Evolutionary conservation across 1,140 invertebrate species (phyloP).

Genomic region (Homarus americanus): DNA sequence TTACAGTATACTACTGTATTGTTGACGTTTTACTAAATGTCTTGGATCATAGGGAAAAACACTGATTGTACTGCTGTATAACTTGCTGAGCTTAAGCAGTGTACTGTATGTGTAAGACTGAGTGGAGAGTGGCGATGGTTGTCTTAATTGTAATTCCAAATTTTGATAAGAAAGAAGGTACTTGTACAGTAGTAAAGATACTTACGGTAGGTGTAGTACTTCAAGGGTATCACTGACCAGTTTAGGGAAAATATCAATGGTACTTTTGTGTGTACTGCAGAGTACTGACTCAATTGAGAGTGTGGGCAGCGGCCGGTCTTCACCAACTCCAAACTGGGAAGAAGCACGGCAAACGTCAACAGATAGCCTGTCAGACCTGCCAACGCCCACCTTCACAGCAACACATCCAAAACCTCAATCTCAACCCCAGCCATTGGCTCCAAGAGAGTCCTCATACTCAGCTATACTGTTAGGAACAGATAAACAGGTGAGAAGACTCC

Average conservation of each 20-base stretch:
- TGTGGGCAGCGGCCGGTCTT: conserved; percentile 33
- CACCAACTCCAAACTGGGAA: conserved; percentile 48
- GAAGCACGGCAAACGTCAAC: conserved; percentile 30
- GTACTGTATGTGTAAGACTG: too few species aligned
- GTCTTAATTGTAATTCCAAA: too few species aligned
- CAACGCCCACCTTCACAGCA: background rate
- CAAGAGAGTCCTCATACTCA: conserved; percentile 64
- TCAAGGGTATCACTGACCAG: too few species aligned
- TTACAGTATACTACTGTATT: too few species aligned
- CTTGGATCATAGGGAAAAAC: too few species aligned
- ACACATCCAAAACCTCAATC: conserved; percentile 27
- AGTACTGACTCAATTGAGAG: conserved; percentile 36
- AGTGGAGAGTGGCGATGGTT: too few species aligned
- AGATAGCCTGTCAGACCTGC: background rate
- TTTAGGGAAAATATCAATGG: background rate
- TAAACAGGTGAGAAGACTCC: conserved; percentile 44
- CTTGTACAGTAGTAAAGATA: too few species aligned
- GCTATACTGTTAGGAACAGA: conserved; percentile 65
- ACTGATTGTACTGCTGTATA: too few species aligned
- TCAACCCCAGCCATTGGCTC: conserved; percentile 61
- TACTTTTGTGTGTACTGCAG: background rate
- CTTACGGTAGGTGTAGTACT: too few species aligned
- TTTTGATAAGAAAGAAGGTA: too few species aligned
- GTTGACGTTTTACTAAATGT: too few species aligned
- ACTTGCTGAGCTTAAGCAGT: too few species aligned